These are phyloP conservation scores for Nothura maculosa DNA, from an alignment of 2,797 vertebrate species.

Conservation along the genomic window DNA sequence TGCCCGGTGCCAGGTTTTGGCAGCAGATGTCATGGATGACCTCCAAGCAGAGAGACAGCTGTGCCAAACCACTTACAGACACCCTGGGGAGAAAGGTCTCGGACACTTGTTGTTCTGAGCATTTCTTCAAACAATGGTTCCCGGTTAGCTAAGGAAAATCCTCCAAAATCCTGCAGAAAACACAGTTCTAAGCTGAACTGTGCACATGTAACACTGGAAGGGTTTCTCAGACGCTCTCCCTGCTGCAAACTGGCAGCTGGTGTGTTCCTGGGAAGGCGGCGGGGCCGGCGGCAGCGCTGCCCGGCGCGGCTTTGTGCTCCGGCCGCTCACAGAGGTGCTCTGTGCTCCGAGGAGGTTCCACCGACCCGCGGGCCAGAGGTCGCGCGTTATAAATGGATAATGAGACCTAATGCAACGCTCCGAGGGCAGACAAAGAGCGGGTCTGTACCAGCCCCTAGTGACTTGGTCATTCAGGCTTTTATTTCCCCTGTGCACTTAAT, in stretches of 20 bases:
- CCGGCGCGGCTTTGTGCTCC: conserved; percentile 80
- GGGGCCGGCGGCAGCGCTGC: neutral
- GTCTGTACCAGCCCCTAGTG: conserved; percentile 86
- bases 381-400: conserved; percentile 93
- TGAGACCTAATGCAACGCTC: conserved; percentile 89
- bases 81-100: conserved; percentile 70
- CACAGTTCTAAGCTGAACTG: neutral
- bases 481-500: conserved; percentile 85
- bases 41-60: conserved; percentile 71
- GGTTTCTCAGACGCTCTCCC: too few species aligned
- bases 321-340: conserved; percentile 83
- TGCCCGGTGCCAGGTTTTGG: conserved; percentile 32
- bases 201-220: neutral
- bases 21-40: conserved; percentile 79
- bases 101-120: conserved; percentile 61
- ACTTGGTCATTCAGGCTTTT: conserved; percentile 86
- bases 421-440: conserved; percentile 87
- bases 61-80: conserved; percentile 66
- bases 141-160: conserved; percentile 27
- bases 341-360: conserved; percentile 88
- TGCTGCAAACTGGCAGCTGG: too few species aligned
- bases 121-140: conserved; percentile 57
- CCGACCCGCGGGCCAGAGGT: conserved; percentile 87
- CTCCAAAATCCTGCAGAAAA: conserved; percentile 3
- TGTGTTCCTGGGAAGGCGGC: too few species aligned